Base-by-base conservation (phyloP, 1,140 invertebrate species). In the Camponotus vicinus region DNA sequence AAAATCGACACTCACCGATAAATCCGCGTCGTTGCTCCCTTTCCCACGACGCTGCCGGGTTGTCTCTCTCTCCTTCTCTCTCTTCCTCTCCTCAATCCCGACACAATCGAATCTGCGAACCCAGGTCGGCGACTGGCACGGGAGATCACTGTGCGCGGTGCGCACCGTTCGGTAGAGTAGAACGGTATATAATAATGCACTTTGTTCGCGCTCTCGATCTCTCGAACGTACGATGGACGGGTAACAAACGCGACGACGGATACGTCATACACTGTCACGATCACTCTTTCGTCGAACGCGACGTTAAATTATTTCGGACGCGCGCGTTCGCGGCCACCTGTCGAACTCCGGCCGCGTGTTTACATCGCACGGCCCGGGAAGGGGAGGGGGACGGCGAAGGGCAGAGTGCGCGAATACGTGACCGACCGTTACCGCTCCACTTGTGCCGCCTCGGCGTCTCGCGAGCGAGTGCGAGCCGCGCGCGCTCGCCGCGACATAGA, bases 1-100 rank as follows among this genome's bases (percentile, higher is more conserved):
- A 57, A 91, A 90, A 90, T 90, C 49, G 67, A 85, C 77, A 89
- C 90, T 91, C 82, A 91, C 90, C 89, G 88, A 90, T 89, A 83
- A 61, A 75, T 63, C 40, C 69, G 71, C 55, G 69, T 45, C 37
- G 85, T 75, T 76, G 87, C 70, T 79, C 61, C 37, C 73, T 90
- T 91, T 91, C 90, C 90, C 90, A 91, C 90, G 90, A 73, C 82
- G 75, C 84, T 66, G 87, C 79, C 87, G 66, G 86, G 80, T 49
- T 67, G 66, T 34, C 79, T 66, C 40, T 37, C 21, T 27, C 27
- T 27, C 27, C 27, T 27, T 27, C 27, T 27, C 27, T 55, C 34
- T 61, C 63, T 66, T 57, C 57, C 66, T 78, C 63, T 66, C 70
- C 52, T 70, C 69, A 49, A 37, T 27, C 55, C 13, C n/a, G 40